Evolutionary conservation across 2,113 vertebrate genomes (phyloP).

Genomic region (Leptodactylus fuscus): DNA sequence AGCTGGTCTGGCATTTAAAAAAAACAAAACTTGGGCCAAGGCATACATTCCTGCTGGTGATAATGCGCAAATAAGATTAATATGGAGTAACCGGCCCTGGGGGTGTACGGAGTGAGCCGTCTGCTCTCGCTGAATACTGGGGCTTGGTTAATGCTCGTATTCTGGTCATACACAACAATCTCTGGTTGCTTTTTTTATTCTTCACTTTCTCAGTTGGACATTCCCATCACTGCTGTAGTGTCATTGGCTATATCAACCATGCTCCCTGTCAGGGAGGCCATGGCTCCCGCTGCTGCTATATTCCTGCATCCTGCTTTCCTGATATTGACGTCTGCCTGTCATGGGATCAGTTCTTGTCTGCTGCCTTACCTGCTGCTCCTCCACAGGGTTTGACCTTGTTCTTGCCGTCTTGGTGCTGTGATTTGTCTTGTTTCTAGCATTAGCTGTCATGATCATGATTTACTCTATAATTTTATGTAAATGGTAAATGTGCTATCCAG

Average conservation of each 20-base stretch:
- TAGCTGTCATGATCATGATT: not conserved
- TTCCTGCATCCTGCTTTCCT: conserved; percentile 28
- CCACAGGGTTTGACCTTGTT: conserved; percentile 7
- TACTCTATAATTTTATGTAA: not conserved
- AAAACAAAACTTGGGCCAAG: too few relatives aligned
- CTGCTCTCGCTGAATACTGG: too few relatives aligned
- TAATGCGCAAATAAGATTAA: too few relatives aligned
- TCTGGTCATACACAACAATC: too few relatives aligned
- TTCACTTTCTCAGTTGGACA: conserved; percentile 22
- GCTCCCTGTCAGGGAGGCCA: not conserved
- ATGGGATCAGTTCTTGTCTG: conserved; percentile 6
- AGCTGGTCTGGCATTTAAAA: too few relatives aligned
- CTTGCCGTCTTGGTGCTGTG: not conserved
- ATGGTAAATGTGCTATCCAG: not conserved
- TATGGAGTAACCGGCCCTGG: too few relatives aligned
- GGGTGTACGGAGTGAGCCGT: too few relatives aligned
- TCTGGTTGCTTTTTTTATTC: not conserved
- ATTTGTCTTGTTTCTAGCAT: not conserved
- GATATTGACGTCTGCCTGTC: not conserved
- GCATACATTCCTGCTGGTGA: too few relatives aligned
- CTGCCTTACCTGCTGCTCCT: not conserved
- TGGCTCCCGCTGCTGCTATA: not conserved
- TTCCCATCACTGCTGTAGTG: conserved; percentile 14
- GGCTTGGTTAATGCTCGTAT: too few relatives aligned
- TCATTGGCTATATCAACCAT: not conserved